Percentiles rank a stretch among this genome's conserved stretches.
Conservation (phyloP, 2,113 vertebrate genomes). For the Pteruthius melanotis region DNA sequence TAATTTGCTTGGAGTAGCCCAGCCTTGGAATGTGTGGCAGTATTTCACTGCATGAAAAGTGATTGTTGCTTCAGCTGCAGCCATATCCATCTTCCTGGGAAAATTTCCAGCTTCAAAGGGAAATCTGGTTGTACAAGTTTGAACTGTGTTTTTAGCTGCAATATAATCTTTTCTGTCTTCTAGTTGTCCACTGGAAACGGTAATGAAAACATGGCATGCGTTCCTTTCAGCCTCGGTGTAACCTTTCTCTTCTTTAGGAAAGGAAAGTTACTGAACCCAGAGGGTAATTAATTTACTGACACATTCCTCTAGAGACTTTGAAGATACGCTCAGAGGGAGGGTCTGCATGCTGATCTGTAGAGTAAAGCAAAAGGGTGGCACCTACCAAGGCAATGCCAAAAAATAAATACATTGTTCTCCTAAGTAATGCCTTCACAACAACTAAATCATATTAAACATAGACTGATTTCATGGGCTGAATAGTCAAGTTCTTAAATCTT, state of each 20-base stretch:
- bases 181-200: constrained; percentile 5
- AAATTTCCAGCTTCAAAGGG: constrained; percentile 56
- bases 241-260: not conserved
- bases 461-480: not conserved
- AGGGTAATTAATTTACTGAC: not conserved
- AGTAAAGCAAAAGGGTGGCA: not conserved
- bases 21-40: constrained; percentile 9
- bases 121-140: constrained; percentile 25
- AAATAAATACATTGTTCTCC: not conserved
- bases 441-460: not conserved
- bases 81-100: constrained; percentile 33
- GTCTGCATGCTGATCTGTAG: not conserved
- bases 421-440: not conserved
- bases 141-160: constrained; percentile 52
- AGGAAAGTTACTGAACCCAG: not conserved
- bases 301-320: not conserved
- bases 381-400: not conserved
- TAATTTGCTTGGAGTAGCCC: constrained; percentile 16
- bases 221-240: not conserved
- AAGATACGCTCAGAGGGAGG: not conserved
- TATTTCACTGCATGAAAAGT: constrained; percentile 16
- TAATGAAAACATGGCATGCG: not conserved
- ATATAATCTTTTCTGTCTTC: constrained; percentile 35
- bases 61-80: constrained; percentile 65
- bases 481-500: not conserved